Conservation (phyloP, 2,113 vertebrate species). For the Gracilinanus agilis region DNA sequence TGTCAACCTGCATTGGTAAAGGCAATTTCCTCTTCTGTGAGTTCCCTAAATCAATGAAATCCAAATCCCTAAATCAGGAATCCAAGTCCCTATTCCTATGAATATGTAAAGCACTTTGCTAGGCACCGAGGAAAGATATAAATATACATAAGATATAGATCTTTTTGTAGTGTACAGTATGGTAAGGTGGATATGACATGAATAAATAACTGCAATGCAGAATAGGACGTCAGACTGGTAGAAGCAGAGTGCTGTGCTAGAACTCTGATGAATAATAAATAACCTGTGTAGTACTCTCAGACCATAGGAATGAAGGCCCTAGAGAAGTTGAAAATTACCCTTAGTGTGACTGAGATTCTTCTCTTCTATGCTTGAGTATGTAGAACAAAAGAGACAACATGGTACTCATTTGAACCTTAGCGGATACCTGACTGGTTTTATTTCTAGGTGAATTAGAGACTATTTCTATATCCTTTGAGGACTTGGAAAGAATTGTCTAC, state of each 20-base stretch:
- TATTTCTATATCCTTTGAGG: neutral
- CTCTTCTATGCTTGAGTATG: neutral
- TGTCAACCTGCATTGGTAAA: neutral
- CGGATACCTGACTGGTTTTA: slow-evolving; percentile 28
- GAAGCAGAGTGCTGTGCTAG: neutral
- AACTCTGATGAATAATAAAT: neutral
- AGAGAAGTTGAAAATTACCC: neutral
- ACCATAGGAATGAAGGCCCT: neutral
- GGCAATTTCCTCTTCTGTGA: neutral
- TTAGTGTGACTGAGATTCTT: neutral
- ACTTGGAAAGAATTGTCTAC: slow-evolving; percentile 13
- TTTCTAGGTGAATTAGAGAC: slow-evolving; percentile 24
- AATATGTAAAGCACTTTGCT: neutral
- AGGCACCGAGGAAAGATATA: neutral
- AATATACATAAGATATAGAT: neutral
- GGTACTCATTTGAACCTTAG: slow-evolving; percentile 22
- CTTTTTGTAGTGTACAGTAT: neutral
- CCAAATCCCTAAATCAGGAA: too few relatives aligned
- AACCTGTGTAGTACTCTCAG: neutral
- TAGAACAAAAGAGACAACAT: neutral
- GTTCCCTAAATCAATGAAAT: neutral
- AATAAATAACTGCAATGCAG: neutral
- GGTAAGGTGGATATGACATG: neutral
- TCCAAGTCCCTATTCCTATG: neutral
- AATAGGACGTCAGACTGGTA: neutral